Conservation (phyloP, 1,140 invertebrate genomes). For the Ridgeia piscesae region DNA sequence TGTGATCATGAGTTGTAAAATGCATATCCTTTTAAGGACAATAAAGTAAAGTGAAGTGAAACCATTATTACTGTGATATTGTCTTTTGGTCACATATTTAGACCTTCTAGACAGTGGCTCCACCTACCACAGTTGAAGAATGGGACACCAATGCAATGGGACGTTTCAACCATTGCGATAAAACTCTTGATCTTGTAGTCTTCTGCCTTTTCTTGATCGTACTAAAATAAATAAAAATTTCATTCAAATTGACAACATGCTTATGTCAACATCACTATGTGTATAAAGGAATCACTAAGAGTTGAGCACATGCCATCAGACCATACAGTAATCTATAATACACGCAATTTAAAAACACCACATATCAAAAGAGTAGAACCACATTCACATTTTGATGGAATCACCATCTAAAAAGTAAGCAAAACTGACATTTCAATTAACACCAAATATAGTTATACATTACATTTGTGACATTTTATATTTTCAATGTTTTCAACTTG, state of each 20-base stretch:
- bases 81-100: not conserved
- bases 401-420: not conserved
- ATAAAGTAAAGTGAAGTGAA: too few relatives aligned
- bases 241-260: too few relatives aligned
- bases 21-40: too few relatives aligned
- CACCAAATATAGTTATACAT: too few relatives aligned
- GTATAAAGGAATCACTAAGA: too few relatives aligned
- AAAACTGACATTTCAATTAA: too few relatives aligned
- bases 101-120: not conserved
- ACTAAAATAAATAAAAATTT: constrained; percentile 28
- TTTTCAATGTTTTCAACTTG: not conserved
- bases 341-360: not conserved
- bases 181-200: constrained; percentile 52
- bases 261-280: too few relatives aligned
- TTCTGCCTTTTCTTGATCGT: constrained; percentile 49
- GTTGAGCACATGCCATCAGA: too few relatives aligned
- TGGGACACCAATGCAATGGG: constrained; percentile 46
- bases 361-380: not conserved
- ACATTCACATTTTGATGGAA: not conserved
- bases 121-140: constrained; percentile 30
- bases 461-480: not conserved
- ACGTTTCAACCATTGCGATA: constrained; percentile 44
- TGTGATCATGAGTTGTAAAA: too few relatives aligned
- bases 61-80: not conserved
- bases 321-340: too few relatives aligned